Evolutionary conservation across 2,113 vertebrate species (phyloP), one percentile per base, ranked within the genome.

Genomic region (Eulacestoma nigropectus): DNA sequence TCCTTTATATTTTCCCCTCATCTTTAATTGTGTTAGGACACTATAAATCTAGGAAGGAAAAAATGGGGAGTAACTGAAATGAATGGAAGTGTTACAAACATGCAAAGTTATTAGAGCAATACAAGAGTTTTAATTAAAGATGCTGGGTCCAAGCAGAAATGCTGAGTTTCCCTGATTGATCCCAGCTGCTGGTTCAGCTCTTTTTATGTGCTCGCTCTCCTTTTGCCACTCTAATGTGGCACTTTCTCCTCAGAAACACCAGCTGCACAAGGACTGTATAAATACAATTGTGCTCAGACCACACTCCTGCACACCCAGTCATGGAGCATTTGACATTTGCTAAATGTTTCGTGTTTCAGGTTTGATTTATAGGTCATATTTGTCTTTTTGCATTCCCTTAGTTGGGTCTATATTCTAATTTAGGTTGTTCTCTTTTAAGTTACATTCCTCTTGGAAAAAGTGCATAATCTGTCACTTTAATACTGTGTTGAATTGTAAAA

Each of bases 71-170:
- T 92, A 97, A 96, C 74, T 91, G 87, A 97, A 98, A 98, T 98
- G 97, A 96, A 98, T 98, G 93, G 56, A 67, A 69, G 63, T 76
- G 90, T 94, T 95, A 94, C 11, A 69, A 97, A 97, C 95, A 96
- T 63, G 78, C 73, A 77, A 91, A 97, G 94, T 97, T 98, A 97
- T 97, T 97, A 97, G 89, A 90, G 90, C 91, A 95, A 96, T 93
- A 98, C 96, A 96, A 92, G 93, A 84, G 70, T 96, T 98, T 98
- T 98, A 98, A 98, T 98, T 97, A 98, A 97, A 97, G 88, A 93
- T 78, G 89, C 69, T 95, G 87, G 75, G 94, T 97, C 92, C 92
- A 77, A 84, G 95, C 94, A 97, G 94, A 96, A 95, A 62, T 25
- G 53, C 13, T 12, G 87, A 75, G 74, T 76, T 93, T 52, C 60